Conservation (phyloP, 1,140 invertebrate species). For the Megathymus violae region DNA sequence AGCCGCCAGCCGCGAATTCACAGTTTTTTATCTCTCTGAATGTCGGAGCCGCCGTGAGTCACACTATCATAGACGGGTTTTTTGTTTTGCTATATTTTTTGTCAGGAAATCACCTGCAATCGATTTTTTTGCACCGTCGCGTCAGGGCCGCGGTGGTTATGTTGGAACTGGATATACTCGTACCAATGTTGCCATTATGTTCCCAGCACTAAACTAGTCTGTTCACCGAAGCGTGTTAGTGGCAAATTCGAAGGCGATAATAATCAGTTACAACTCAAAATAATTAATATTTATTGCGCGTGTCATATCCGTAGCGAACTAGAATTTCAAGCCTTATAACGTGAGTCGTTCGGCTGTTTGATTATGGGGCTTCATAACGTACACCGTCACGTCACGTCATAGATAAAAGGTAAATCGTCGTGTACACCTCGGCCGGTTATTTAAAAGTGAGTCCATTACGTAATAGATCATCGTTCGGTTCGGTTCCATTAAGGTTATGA, state of each 20-base stretch:
- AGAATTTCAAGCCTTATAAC: background rate
- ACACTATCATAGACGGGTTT: constrained; percentile 29
- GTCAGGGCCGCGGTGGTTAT: constrained; percentile 9
- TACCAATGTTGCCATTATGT: too few species aligned
- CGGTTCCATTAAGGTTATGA: constrained; percentile 21
- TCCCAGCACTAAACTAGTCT: too few species aligned
- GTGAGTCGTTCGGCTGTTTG: too few species aligned
- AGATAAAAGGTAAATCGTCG: constrained; percentile 17
- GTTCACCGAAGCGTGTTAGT: too few species aligned
- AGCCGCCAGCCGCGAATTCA: constrained; percentile 11
- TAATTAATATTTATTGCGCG: too few species aligned
- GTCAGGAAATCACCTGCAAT: constrained; percentile 4
- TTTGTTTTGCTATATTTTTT: constrained; percentile 19
- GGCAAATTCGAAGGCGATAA: too few species aligned
- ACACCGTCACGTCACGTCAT: background rate
- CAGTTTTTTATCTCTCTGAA: too few species aligned
- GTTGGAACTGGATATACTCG: too few species aligned
- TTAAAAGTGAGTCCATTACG: constrained; percentile 9
- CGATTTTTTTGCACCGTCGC: constrained; percentile 3
- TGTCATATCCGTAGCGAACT: background rate
- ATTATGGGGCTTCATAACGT: too few species aligned
- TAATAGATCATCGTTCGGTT: background rate
- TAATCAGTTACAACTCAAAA: too few species aligned
- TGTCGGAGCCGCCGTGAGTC: constrained; percentile 16
- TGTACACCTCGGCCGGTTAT: background rate